Percentiles rank a stretch among this genome's conserved stretches.
These are phyloP conservation scores for Cheilosia soror DNA, from an alignment of 2,888 invertebrate species.

Conservation along the genomic window DNA sequence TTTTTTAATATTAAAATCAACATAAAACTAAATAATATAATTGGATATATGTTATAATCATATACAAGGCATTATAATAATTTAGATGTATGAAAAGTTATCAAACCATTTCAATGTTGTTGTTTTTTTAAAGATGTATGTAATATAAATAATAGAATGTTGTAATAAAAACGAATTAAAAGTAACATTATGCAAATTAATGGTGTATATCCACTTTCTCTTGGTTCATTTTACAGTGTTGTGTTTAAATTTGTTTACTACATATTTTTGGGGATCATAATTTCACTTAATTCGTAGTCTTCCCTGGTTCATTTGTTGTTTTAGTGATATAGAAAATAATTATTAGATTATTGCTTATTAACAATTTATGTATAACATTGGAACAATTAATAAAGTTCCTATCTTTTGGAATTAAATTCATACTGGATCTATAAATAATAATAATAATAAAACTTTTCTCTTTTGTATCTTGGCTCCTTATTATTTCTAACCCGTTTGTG, in stretches of 20 bases:
- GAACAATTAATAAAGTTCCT: slow-evolving; percentile 50
- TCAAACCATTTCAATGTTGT: background rate
- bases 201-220: slow-evolving; percentile 55
- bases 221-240: slow-evolving; percentile 40
- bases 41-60: slow-evolving; percentile 55
- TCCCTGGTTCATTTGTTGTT: slow-evolving; percentile 8
- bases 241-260: background rate
- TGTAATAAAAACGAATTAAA: slow-evolving; percentile 40
- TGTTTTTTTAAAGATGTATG: slow-evolving; percentile 24
- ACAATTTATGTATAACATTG: slow-evolving; percentile 47
- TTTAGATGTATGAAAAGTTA: slow-evolving; percentile 34
- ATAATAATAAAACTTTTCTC: slow-evolving; percentile 10
- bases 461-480: slow-evolving; percentile 18
- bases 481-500: background rate
- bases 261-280: background rate
- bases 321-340: slow-evolving; percentile 47
- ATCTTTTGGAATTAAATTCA: slow-evolving; percentile 38
- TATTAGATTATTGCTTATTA: slow-evolving; percentile 41
- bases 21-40: slow-evolving; percentile 69
- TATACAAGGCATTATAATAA: slow-evolving; percentile 62
- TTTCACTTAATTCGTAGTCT: slow-evolving; percentile 9
- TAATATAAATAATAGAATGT: slow-evolving; percentile 49
- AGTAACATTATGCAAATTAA: slow-evolving; percentile 41
- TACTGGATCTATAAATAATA: slow-evolving; percentile 53
- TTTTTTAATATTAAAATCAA: slow-evolving; percentile 51